Evolutionary conservation across 2,888 invertebrate species (phyloP), one percentile per base, ranked within the genome.

Genomic region (Drosophila kambysellisi): DNA sequence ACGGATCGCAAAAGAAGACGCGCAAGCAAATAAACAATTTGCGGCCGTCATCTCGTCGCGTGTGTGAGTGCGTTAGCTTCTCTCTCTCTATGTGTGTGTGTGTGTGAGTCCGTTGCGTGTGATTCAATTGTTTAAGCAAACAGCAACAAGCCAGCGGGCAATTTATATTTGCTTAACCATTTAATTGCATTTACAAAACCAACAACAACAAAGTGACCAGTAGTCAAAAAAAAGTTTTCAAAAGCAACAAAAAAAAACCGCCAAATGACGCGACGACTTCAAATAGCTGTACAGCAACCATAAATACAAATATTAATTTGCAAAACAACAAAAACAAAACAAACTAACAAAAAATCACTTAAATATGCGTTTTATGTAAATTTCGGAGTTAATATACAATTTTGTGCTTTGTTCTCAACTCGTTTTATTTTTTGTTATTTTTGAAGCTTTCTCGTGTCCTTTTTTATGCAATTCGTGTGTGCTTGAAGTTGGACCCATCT

Each of bases 51-150:
- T 66, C 63, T 79, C 66, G 58, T 52, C 66, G 79, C 61, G 60
- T 54, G 66, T 60, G 62, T 52, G 48, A 58, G 65, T 63, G 75
- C 50, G 59, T 25, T 46, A 15, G 46, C 15, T 46, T 46, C 25
- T 46, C 25, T 46, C 25, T 62, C 25, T 30, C 43, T 43, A 20
- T 56, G 53, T 50, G 60, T 20, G 37, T 57, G 39, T 48, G 46
- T 66, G 59, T 50, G 32, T 46, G 67, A 60, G 58, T 70, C n/a
- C 39, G 63, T 76, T 79, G 70, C 76, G 79, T 74, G 82, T 69
- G 70, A 70, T 81, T 82, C 79, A 81, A 76, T 81, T 81, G 81
- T 81, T 81, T 83, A 81, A 80, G 76, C 83, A 82, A 79, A 68
- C 61, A 65, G 54, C 63, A 51, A 67, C 67, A 65, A 65, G 61